Percentiles rank a stretch among this genome's conserved stretches.
These are phyloP conservation scores for Pseudorhiza aurosa DNA, from an alignment of 30 jellyfish, hydroid and myxozoan species.

Conservation along the genomic window DNA sequence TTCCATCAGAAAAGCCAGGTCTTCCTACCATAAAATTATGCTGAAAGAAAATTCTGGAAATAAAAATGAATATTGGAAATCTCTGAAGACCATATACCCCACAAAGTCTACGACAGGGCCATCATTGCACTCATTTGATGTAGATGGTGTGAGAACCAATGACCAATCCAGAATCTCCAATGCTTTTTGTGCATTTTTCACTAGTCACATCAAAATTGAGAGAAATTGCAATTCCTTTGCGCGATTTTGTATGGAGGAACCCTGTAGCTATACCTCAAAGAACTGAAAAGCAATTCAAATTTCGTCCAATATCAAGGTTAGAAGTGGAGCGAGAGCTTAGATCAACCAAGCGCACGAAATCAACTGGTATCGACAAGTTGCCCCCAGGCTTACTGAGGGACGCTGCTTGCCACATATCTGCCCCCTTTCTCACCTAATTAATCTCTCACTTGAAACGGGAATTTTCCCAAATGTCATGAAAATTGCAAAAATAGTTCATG, in stretches of 20 bases:
- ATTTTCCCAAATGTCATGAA: conserved; percentile 17
- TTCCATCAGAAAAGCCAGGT: conserved; percentile 26
- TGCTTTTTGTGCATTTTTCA: too few species aligned
- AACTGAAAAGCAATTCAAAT: conserved; percentile 20
- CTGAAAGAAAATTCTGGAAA: conserved; percentile 18
- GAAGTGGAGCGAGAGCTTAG: conserved; percentile 29
- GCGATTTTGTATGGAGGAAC: conserved; percentile 43
- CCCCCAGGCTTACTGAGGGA: conserved; percentile 62
- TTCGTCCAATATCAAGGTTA: conserved; percentile 26
- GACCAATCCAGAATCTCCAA: neutral
- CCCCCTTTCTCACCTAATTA: conserved; percentile 40
- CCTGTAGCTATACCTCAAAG: conserved; percentile 23
- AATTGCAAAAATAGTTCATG: conserved; percentile 5
- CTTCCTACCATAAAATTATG: conserved; percentile 27
- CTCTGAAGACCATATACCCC: conserved; percentile 18
- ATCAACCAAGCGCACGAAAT: conserved; percentile 26
- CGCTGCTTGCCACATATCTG: conserved; percentile 33
- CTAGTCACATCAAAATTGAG: conserved; percentile 26
- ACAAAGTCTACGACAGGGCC: conserved; percentile 28
- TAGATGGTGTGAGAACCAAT: conserved; percentile 2
- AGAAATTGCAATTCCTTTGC: conserved; percentile 35
- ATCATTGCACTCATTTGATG: conserved; percentile 41
- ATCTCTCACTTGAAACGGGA: conserved; percentile 49
- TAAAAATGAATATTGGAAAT: conserved; percentile 16
- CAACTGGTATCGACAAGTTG: conserved; percentile 58